Evolutionary conservation across 2,888 invertebrate genomes (phyloP).

Genomic region (Julus scanicus): DNA sequence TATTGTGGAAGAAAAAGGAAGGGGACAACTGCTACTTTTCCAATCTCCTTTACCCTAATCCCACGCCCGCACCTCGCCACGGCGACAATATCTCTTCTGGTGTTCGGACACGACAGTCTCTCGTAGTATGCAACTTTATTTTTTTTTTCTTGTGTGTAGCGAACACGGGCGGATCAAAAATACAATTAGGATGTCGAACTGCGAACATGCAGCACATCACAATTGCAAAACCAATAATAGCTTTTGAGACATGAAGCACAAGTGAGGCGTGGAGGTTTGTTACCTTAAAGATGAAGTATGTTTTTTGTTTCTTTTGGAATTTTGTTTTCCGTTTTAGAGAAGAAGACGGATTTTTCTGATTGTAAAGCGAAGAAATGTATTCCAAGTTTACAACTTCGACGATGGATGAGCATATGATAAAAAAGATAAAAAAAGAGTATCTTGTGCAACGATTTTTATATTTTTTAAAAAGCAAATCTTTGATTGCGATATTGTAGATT

Average conservation of each 20-base stretch:
- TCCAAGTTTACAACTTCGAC: conserved; percentile 55
- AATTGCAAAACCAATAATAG: not conserved
- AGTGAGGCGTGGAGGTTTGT: not conserved
- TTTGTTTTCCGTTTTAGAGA: conserved; percentile 9
- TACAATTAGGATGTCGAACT: not conserved
- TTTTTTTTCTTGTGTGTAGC: not conserved
- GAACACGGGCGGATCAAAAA: conserved; percentile 6
- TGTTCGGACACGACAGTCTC: not conserved
- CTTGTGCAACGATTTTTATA: conserved; percentile 56
- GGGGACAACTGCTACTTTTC: conserved; percentile 14
- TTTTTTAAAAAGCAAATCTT: conserved; percentile 57
- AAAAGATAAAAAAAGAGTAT: conserved; percentile 45
- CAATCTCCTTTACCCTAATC: not conserved
- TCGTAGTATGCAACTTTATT: conserved; percentile 32
- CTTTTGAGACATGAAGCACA: conserved; percentile 20
- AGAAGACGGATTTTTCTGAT: conserved; percentile 51
- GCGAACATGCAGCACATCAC: not conserved
- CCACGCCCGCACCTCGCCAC: not conserved
- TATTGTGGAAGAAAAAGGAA: conserved; percentile 9
- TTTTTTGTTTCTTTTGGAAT: not conserved
- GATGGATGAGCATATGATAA: not conserved
- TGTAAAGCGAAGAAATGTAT: conserved; percentile 54
- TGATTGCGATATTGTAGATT: conserved; percentile 54
- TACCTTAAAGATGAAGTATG: conserved; percentile 13
- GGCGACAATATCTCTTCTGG: conserved; percentile 25